Evolutionary conservation across 2,888 invertebrate genomes (phyloP), one percentile per base, ranked within the genome.

Genomic region (Tricholauxania praeusta): DNA sequence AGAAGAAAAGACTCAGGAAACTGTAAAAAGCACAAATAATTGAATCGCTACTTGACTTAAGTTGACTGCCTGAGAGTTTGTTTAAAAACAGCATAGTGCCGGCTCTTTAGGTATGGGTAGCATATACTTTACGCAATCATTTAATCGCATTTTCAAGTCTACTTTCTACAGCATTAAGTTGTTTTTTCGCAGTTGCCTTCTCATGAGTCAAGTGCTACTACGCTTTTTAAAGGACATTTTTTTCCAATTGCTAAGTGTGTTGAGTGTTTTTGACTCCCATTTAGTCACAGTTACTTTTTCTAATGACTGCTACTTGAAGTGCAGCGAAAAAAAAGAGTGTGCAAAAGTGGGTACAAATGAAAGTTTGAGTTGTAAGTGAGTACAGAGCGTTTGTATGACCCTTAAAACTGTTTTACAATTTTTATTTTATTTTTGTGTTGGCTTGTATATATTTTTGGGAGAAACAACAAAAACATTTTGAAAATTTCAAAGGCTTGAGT

Each of bases 21-120:
- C 77, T 77, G 75, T 70, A 75, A 78, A 78, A 77, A 77, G 75
- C 72, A 76, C 78, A 78, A 39, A 78, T 77, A 78, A 78, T 78
- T 76, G 78, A 78, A 78, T 76, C 74, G 75, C 53, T 53, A 32
- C 70, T 70, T 52, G 39, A 51, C 60, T 64, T 60, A 59, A 68
- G 64, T 64, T 19, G 49, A 22, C 60, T 60, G 10, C 28, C 32
- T 15, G 57, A 15, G n/a, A 28, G 14, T 28, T 19, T 57, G 57
- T 19, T 19, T 3, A 10, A 5, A n/a, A n/a, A 22, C 1, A 28
- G 19, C 12, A 28, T 17, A 22, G n/a, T 8, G 57, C 19, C 14
- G 12, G 57, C 17, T 12, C 22, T 57, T 7, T 19, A 3, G 22
- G 17, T 57, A 22, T 19, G 19, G 57, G 12, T 57, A 22, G 57